Percentiles rank a stretch among this genome's conserved stretches.
These are phyloP conservation scores for Syritta pipiens DNA, from an alignment of 2,888 invertebrate species.

Conservation along the genomic window DNA sequence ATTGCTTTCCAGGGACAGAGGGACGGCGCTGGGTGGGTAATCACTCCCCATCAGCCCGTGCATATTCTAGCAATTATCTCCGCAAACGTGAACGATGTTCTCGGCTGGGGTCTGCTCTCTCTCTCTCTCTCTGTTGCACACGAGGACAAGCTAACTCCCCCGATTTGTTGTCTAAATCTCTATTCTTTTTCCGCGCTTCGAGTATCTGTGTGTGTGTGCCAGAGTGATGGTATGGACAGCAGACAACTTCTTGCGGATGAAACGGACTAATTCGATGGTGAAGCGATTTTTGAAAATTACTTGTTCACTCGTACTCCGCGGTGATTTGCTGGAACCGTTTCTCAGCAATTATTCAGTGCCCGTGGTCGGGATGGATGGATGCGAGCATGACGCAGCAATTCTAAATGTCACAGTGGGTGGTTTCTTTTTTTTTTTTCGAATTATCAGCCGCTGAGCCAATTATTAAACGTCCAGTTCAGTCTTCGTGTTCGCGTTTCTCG, in stretches of 20 bases:
- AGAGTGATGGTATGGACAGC: constrained; percentile 24
- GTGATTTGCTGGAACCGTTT: constrained; percentile 67
- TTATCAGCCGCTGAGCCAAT: constrained; percentile 20
- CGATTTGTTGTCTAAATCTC: constrained; percentile 67
- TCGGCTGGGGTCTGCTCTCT: constrained; percentile 1
- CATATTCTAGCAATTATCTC: constrained; percentile 67
- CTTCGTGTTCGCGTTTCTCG: not conserved
- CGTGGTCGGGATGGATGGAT: constrained; percentile 29
- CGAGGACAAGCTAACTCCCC: constrained; percentile 29
- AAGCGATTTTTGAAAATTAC: constrained; percentile 67
- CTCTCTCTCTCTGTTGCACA: too few relatives aligned
- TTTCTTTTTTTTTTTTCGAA: too few relatives aligned
- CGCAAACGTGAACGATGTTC: constrained; percentile 49
- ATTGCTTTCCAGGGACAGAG: constrained; percentile 61
- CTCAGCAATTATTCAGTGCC: constrained; percentile 66
- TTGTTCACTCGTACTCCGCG: constrained; percentile 58
- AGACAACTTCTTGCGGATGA: constrained; percentile 58
- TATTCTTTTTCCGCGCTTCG: constrained; percentile 3
- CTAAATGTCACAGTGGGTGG: constrained; percentile 64
- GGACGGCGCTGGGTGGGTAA: constrained; percentile 38
- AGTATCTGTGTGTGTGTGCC: not conserved
- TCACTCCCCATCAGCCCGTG: constrained; percentile 65
- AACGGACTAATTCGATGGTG: constrained; percentile 65
- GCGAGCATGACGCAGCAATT: constrained; percentile 63
- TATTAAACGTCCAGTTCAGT: not conserved